Percentiles rank a stretch among this genome's conserved stretches.
Conservation (phyloP, 2,113 vertebrate species). For the Tragelaphus strepsiceros region DNA sequence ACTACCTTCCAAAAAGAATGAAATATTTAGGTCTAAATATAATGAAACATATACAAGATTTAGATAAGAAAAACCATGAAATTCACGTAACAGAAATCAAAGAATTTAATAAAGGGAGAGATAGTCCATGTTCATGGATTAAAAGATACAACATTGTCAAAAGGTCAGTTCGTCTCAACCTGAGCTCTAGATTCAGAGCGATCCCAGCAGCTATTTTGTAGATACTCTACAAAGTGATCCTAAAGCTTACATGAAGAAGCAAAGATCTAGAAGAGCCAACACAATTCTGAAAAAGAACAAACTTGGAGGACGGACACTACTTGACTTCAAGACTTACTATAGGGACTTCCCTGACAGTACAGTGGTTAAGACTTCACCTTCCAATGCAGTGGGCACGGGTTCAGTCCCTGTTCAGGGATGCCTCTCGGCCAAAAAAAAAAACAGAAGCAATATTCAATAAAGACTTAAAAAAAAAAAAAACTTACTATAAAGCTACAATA, state of each 20-base stretch:
- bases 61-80: not conserved
- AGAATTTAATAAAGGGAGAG: not conserved
- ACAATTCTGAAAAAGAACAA: not conserved
- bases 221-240: not conserved
- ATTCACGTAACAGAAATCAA: not conserved
- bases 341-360: not conserved
- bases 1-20: not conserved
- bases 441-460: not conserved
- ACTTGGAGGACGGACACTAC: not conserved
- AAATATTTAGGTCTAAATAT: not conserved
- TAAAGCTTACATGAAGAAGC: not conserved
- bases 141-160: not conserved
- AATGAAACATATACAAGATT: not conserved
- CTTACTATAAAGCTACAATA: not conserved
- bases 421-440: not conserved
- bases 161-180: not conserved
- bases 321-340: not conserved
- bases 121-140: not conserved
- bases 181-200: not conserved
- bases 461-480: not conserved
- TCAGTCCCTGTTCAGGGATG: not conserved
- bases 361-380: not conserved
- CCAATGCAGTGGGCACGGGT: not conserved
- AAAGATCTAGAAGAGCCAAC: not conserved
- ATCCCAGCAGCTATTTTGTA: not conserved